Base-by-base conservation (phyloP, 2,113 vertebrate genomes). In the Petrocephalus zakoni region DNA sequence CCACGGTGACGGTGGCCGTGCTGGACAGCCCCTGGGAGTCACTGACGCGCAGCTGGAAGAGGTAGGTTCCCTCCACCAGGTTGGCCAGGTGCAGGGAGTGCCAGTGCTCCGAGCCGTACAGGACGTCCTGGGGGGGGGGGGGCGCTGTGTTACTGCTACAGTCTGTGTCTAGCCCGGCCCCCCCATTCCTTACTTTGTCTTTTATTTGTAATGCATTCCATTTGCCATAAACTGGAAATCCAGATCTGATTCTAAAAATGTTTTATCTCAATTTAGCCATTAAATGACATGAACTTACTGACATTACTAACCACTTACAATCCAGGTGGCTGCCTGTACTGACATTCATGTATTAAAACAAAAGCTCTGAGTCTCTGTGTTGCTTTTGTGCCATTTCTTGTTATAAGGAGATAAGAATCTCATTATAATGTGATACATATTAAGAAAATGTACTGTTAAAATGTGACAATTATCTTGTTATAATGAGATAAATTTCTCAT, bases 1-100 rank as follows among this genome's bases (percentile, higher is more conserved):
- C 97, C 93, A 98, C 95, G 2, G 96, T 96, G 78, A 97, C 96
- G 0, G 93, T 95, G 93, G 97, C 96, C 0, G 91, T 88, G 92
- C 96, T 95, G 1, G 94, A 96, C 22, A 93, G 94, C 0, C 97
- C 97, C 92, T 95, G 96, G 8, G 91, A 90, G 86, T 98, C 96
- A 0, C 93, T 95, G 42, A 97, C 97, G 75, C 90, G 94, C 91
- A 99, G 93, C 91, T 94, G 96, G 93, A 98, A 98, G 56, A 95
- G 93, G 89, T 99, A 98, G 75, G 95, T 95, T 1, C 97, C 97
- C 90, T 99, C 97, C 49, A 98, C 97, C 90, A 99, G 96, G 90
- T 97, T 97, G 29, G 95, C 93, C 17, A 99, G 94, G 92, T 96
- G 97, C 37, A 99, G 94, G 0, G 93, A 92, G 21, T 95, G 92